These are phyloP conservation scores for Eudasyphora cyanicolor DNA, from an alignment of 2,888 invertebrate genomes.

Conservation along the genomic window DNA sequence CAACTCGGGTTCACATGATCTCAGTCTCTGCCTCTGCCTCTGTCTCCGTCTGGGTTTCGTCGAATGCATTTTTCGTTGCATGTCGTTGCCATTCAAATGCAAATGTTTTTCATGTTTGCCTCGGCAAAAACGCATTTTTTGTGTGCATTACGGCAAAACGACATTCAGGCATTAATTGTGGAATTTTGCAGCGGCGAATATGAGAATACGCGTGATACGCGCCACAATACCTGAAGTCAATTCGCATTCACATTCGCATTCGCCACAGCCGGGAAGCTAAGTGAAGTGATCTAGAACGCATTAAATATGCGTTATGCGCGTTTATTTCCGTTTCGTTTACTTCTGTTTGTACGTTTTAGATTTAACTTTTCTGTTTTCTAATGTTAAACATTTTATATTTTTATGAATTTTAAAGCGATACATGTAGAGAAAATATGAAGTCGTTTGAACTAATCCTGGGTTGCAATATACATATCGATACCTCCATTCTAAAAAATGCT, in stretches of 20 bases:
- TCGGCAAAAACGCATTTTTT: not conserved
- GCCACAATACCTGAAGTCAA: not conserved
- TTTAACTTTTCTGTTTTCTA: not conserved
- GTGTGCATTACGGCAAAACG: not conserved
- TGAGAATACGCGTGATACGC: too few species aligned
- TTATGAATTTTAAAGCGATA: too few species aligned
- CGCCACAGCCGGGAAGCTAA: too few species aligned
- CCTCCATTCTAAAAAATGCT: too few species aligned
- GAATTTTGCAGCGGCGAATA: not conserved
- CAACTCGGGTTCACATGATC: not conserved
- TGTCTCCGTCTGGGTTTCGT: too few species aligned
- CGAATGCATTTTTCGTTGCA: not conserved
- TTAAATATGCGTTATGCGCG: constrained; percentile 59
- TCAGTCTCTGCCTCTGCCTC: too few species aligned
- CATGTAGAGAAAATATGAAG: too few species aligned
- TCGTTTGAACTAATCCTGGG: too few species aligned
- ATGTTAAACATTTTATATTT: not conserved
- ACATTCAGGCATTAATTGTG: not conserved
- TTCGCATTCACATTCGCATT: constrained; percentile 6
- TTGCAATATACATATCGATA: too few species aligned
- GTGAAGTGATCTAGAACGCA: constrained; percentile 62
- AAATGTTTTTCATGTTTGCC: not conserved
- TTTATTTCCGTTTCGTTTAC: constrained; percentile 54
- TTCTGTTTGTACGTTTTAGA: not conserved
- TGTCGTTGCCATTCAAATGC: not conserved